Percentiles rank a stretch among this genome's conserved stretches.
phyloP scores from a whole-genome alignment of 2,113 vertebrate species.

The Lophotis ruficrista region DNA sequence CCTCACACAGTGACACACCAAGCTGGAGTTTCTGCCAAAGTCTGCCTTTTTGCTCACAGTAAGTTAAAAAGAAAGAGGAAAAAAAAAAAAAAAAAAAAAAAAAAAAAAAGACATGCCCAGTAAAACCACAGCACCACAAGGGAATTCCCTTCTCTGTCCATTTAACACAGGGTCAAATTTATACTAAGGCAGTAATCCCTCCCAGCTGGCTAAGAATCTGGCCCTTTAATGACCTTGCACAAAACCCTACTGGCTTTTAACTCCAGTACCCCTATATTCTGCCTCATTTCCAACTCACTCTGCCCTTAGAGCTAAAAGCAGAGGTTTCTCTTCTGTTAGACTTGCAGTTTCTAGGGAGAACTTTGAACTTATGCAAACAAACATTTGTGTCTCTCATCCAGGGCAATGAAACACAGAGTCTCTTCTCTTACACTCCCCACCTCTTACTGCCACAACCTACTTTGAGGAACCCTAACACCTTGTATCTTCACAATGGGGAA shows the following conservation, averaged over 20 bases:
- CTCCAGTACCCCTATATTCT: not conserved
- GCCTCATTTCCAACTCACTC: not conserved
- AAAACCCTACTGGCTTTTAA: not conserved
- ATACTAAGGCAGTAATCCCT: not conserved
- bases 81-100: not conserved
- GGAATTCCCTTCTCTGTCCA: conserved; percentile 23
- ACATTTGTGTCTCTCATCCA: not conserved
- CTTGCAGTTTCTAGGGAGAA: not conserved
- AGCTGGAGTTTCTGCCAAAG: not conserved
- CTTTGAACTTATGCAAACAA: not conserved
- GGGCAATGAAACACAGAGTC: not conserved
- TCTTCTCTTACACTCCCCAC: not conserved
- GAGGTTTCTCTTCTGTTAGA: not conserved
- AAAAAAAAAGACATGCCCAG: not conserved
- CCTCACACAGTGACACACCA: not conserved
- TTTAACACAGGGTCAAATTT: conserved; percentile 1
- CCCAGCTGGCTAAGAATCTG: not conserved
- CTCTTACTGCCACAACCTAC: not conserved
- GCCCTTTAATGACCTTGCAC: not conserved
- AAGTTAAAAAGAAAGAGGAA: not conserved
- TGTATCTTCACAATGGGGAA: not conserved
- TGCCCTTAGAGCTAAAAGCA: not conserved
- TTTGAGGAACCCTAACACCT: not conserved
- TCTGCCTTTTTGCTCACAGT: not conserved
- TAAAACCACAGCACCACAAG: conserved; percentile 17